These are phyloP conservation scores for Leptoteleia sp. DNA, from an alignment of 1,140 invertebrate species.

Conservation along the genomic window DNA sequence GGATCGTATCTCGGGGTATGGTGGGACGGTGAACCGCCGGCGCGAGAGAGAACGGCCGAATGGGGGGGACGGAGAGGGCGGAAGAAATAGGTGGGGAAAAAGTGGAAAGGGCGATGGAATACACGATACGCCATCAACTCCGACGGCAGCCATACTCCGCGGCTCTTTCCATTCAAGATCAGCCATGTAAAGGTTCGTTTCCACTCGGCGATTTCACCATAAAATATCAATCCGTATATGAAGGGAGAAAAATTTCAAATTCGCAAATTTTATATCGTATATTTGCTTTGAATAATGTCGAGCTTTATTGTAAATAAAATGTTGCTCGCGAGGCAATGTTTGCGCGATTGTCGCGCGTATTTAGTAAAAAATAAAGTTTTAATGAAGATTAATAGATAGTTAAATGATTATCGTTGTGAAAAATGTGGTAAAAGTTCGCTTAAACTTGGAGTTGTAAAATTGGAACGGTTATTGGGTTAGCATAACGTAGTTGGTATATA, in stretches of 20 bases:
- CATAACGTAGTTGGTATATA: no score
- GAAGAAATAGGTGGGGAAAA: constrained; percentile 67
- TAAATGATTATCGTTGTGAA: no score
- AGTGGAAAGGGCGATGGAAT: constrained; percentile 68
- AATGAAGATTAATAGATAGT: no score
- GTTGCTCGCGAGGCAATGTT: no score
- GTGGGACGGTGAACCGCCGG: constrained; percentile 53
- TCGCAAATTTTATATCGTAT: neutral
- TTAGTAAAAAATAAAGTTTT: no score
- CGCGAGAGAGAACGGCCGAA: constrained; percentile 23
- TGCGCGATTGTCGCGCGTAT: no score
- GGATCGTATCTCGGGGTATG: constrained; percentile 62
- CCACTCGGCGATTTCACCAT: constrained; percentile 35
- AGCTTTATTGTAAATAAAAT: no score
- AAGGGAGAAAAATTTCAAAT: constrained; percentile 13
- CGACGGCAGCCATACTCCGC: constrained; percentile 69
- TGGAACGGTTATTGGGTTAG: no score
- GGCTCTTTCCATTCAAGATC: constrained; percentile 64
- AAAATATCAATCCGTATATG: constrained; percentile 24
- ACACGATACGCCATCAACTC: constrained; percentile 65
- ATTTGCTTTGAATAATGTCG: neutral
- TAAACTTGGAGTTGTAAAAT: no score
- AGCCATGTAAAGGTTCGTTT: constrained; percentile 62
- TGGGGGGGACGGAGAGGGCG: constrained; percentile 46
- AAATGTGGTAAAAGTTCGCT: no score